Base-by-base conservation (phyloP, 1,140 invertebrate species). In the Tenebrio molitor region DNA sequence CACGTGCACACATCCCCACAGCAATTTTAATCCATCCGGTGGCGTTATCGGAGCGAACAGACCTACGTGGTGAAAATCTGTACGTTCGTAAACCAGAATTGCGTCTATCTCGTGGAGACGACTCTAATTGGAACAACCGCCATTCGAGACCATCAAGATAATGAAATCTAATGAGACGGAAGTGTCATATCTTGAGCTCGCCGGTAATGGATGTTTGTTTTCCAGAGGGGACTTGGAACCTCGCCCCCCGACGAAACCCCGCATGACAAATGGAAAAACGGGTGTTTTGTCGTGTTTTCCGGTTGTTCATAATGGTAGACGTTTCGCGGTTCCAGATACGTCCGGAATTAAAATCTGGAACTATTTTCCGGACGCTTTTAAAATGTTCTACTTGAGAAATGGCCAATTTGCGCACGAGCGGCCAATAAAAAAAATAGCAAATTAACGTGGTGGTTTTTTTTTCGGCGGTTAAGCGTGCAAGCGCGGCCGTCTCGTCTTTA, bases 91-190 rank as follows among this genome's bases (percentile, higher is more conserved):
- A n/a, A 8, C 44, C 15, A 21, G 10, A 50, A 50, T 7, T 46
- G 42, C 16, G 12, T 46, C 42, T 16, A 16, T 16, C 12, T 46
- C 19, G 23, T 53, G 14, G 29, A 58, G 50, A 58, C 50, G 23
- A 58, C 50, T 58, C 21, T 58, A 58, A 58, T 58, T 58, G 50
- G 50, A 58, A 15, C 19, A 12, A 2, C 21, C 12, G 8, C 3
- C 50, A 14, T 58, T 58, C 29, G 3, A 25, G 23, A 58, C 21
- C 50, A 58, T 58, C 50, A 29, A 58, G 50, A 58, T 58, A 58
- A 58, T 58, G 50, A 58, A 58, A 58, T 58, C 21, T 58, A 58
- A 58, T 58, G 50, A 58, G 50, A 58, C 23, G 23, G 12, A 58
- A 58, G 50, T 58, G 50, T 58, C 23, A 15, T 58, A 29, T 25